Percentiles rank a stretch among this genome's conserved stretches.
Evolutionary conservation across 1,140 invertebrate genomes (phyloP).

Genomic region (Zaprionus taronus): DNA sequence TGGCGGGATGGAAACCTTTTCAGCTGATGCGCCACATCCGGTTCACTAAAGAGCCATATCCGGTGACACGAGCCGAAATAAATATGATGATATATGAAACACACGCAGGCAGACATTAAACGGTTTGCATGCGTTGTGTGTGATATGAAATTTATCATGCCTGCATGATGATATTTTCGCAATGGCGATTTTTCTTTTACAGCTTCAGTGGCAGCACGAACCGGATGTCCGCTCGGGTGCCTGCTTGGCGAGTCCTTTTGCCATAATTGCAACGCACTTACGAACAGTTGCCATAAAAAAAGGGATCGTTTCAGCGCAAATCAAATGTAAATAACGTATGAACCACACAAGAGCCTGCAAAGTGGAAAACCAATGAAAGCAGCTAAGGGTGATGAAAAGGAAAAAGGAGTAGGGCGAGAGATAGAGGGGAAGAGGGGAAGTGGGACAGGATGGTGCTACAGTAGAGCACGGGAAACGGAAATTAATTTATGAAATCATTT

Average conservation of each 20-base stretch:
- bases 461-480: constrained; percentile 63
- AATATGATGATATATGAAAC: constrained; percentile 58
- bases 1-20: constrained; percentile 27
- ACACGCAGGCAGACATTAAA: constrained; percentile 33
- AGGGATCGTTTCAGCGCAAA: constrained; percentile 48
- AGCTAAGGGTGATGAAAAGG: not conserved
- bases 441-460: not conserved
- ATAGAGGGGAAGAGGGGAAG: not conserved
- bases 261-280: constrained; percentile 66
- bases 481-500: constrained; percentile 82
- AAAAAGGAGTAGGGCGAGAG: not conserved
- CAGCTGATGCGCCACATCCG: constrained; percentile 56
- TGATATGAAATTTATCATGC: constrained; percentile 57
- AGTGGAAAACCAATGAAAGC: not conserved
- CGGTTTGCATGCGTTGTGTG: constrained; percentile 55
- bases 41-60: constrained; percentile 67
- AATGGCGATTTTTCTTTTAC: constrained; percentile 23
- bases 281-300: constrained; percentile 44
- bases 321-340: constrained; percentile 58
- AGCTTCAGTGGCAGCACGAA: constrained; percentile 8
- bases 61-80: constrained; percentile 51
- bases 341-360: constrained; percentile 17
- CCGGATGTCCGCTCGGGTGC: constrained; percentile 59
- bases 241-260: constrained; percentile 15
- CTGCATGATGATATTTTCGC: constrained; percentile 16